Evolutionary conservation across 2,113 vertebrate species (phyloP).

Genomic region (Pavo muticus): DNA sequence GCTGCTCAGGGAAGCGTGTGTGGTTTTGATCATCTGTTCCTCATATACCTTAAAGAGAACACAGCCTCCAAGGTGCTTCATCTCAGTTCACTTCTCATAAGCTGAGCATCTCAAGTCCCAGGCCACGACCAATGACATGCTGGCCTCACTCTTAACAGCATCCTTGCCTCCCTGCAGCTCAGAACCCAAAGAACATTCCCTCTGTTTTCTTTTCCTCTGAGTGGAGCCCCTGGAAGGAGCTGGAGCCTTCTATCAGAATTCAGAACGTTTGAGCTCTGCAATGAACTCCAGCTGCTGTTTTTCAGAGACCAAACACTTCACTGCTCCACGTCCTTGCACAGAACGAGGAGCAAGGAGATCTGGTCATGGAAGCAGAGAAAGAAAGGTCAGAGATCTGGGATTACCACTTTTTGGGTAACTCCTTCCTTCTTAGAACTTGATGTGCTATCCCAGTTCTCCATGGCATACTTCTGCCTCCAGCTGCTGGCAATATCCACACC

Average conservation of each 20-base stretch:
- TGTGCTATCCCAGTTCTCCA: neutral
- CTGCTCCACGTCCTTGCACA: neutral
- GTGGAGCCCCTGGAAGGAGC: neutral
- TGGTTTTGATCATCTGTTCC: neutral
- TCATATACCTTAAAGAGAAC: neutral
- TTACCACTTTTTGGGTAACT: neutral
- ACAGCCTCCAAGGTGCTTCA: neutral
- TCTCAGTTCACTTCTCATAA: rapidly evolving
- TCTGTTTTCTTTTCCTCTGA: neutral
- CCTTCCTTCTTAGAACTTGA: neutral
- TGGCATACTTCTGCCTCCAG: rapidly evolving
- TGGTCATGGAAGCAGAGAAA: neutral
- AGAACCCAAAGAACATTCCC: neutral
- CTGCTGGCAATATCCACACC: neutral
- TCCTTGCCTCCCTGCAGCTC: neutral
- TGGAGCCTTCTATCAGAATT: neutral
- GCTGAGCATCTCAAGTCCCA: neutral
- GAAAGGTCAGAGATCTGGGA: neutral
- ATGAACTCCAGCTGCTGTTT: neutral
- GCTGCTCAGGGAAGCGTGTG: too few relatives aligned
- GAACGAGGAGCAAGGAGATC: neutral
- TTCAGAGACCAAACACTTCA: neutral
- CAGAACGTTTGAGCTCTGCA: neutral
- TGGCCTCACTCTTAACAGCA: neutral
- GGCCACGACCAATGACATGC: rapidly evolving